These are phyloP conservation scores for Baronia brevicornis DNA, from an alignment of 2,888 invertebrate genomes.

Conservation along the genomic window DNA sequence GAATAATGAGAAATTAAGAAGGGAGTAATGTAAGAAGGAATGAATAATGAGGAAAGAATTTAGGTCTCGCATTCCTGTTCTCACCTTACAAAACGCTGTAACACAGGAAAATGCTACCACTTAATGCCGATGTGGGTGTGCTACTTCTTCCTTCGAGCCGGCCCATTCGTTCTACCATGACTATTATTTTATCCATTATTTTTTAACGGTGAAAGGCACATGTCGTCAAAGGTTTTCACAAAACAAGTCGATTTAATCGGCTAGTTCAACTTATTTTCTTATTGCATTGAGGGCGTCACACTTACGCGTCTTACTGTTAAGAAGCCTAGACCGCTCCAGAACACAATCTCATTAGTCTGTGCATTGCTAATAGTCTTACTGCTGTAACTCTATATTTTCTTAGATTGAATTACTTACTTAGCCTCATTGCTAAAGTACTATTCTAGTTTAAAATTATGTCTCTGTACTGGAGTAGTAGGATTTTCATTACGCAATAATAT, in stretches of 20 bases:
- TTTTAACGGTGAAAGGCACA: neutral
- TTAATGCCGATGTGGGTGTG: too few relatives aligned
- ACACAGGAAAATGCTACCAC: too few relatives aligned
- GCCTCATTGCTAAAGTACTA: conserved; percentile 12
- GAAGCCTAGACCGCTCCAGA: conserved; percentile 55
- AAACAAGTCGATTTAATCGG: conserved; percentile 16
- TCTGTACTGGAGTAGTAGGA: too few relatives aligned
- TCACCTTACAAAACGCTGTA: too few relatives aligned
- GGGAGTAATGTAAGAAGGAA: too few relatives aligned
- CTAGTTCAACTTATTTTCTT: conserved; percentile 53
- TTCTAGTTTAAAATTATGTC: conserved; percentile 1
- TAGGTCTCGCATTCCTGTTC: too few relatives aligned
- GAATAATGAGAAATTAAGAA: too few relatives aligned
- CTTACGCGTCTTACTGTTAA: conserved; percentile 59
- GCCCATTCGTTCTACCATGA: too few relatives aligned
- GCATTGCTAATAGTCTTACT: conserved; percentile 31
- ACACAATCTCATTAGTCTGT: conserved; percentile 52
- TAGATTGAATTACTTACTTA: conserved; percentile 19
- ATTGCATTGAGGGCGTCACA: conserved; percentile 54
- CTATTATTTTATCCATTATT: too few relatives aligned
- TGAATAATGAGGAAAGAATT: too few relatives aligned
- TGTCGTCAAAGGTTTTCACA: neutral
- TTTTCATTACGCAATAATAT: too few relatives aligned
- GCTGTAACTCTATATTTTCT: conserved; percentile 23
- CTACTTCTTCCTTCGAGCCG: too few relatives aligned